A percentile compares a stretch with the other conserved stretches of the same genome.
phyloP scores from a whole-genome alignment of 1,140 invertebrate species.

The Diachasmimorpha longicaudata region DNA sequence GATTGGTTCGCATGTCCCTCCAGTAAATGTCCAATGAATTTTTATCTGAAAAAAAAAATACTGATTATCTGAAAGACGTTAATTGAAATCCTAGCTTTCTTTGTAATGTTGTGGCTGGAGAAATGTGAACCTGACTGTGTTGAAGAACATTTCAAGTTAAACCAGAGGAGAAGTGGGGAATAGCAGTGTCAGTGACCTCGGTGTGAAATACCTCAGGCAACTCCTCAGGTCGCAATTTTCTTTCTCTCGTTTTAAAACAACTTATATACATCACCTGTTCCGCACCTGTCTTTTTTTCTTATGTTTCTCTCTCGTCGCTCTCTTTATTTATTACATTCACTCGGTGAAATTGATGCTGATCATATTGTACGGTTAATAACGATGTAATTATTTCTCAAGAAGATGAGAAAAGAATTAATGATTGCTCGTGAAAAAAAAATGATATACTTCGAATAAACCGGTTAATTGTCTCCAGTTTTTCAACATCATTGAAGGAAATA shows the following conservation, averaged over 20 bases:
- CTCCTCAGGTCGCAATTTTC: slow-evolving; percentile 20
- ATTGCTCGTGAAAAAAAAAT: no score
- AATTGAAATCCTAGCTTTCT: background rate
- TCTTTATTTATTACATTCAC: slow-evolving; percentile 24
- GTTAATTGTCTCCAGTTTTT: no score
- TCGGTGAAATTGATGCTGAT: background rate
- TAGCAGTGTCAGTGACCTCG: background rate
- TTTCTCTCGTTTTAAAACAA: slow-evolving; percentile 17
- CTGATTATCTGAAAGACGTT: background rate
- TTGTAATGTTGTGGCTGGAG: background rate
- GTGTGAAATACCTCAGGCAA: background rate
- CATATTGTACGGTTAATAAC: background rate
- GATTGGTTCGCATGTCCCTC: no score
- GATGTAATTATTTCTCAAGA: background rate
- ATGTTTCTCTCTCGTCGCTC: slow-evolving; percentile 3
- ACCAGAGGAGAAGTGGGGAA: background rate
- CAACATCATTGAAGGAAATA: no score
- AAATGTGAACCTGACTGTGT: background rate
- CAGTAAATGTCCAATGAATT: no score
- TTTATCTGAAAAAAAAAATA: background rate
- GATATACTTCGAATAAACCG: no score
- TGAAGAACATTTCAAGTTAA: background rate
- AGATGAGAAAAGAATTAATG: background rate
- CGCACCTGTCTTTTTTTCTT: slow-evolving; percentile 11
- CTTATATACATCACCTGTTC: slow-evolving; percentile 13